Base-by-base conservation (phyloP, 1,140 invertebrate genomes). In the Papilio dardanus region DNA sequence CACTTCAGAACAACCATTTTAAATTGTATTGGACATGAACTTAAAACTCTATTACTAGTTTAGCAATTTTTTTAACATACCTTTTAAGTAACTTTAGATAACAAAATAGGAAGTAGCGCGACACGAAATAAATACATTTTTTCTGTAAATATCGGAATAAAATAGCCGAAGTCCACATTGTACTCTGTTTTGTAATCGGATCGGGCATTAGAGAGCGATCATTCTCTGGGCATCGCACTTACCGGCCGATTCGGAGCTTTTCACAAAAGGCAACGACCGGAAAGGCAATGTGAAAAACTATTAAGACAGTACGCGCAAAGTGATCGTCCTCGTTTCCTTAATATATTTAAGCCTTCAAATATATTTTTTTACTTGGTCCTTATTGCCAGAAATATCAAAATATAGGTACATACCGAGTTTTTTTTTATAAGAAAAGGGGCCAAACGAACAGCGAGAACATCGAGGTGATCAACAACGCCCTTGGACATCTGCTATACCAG, bases 151-250 rank as follows among this genome's bases (percentile, higher is more conserved):
- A 67, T 68, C 79, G 75, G 78, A 84, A 87, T 85, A 82, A 85
- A 85, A 85, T 71, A 78, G 81, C 78, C 81, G 75, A 75, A 75
- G 76, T 77, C 67, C 76, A 46, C 78, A 50, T 74, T 74, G 83
- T 81, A 79, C 78, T 82, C 71, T 74, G 81, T 80, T 83, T 82
- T 73, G 28, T 30, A 73, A 58, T 73, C 58, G 77, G 74, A 74
- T 50, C 74, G 76, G 71, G 77, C 80, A 85, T 88, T 88, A 88
- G 81, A 69, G 77, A 69, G 74, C 80, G 78, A 86, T 85, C 81
- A 81, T 86, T 86, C 84, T 82, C 85, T 84, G 78, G 74, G 66
- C 33, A 66, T 82, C 73, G 74, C 84, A 82, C 80, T 87, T 83
- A 84, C 85, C 69, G 79, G 74, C 46, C 80, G 69, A 81, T 78